Evolutionary conservation across 2,888 invertebrate species (phyloP), one percentile per base, ranked within the genome.

Genomic region (Belgica antarctica): DNA sequence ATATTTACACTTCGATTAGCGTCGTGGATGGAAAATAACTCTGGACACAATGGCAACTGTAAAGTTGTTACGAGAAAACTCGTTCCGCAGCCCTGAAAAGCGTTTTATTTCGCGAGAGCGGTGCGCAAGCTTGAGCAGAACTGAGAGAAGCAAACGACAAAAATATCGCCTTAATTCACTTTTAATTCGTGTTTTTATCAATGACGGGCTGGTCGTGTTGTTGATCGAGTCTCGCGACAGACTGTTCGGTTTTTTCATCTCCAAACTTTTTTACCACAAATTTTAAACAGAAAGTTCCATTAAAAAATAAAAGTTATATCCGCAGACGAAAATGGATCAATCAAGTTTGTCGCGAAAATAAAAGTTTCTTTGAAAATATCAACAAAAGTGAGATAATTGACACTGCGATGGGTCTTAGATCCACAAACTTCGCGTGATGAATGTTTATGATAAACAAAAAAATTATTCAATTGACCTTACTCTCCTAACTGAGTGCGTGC

Each of bases 131-230:
- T 27, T 19, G 46, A 68, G 57, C 47, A 57, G 57, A 5, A 34
- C 47, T 25, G 25, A n/a, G n/a, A n/a, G 15, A 19, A 52, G 52
- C 8, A 22, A 19, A 52, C 19, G n/a, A 12, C 41, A 10, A 24
- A 22, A 24, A 57, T 8, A 5, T 57, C 46, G 63, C 63, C 34
- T 68, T 46, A 68, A 46, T 46, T 68, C 31, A 57, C 31, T 68
- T 68, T 68, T 68, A 68, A 57, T 57, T 57, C 34, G 68, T 68
- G 52, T 19, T 68, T 66, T 68, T 57, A 68, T 57, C 57, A 57
- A 57, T 57, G 68, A 68, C 31, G 31, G 34, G 52, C 19, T 31
- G 31, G 66, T 66, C 19, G 68, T 68, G 57, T 34, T 52, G 22
- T 52, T 52, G 17, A 52, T 17, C 22, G 52, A 17, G 52, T 52